A percentile compares a stretch with the other conserved stretches of the same genome.
Evolutionary conservation across 1,140 invertebrate species (phyloP).

Genomic region (Dendrolimus punctatus): DNA sequence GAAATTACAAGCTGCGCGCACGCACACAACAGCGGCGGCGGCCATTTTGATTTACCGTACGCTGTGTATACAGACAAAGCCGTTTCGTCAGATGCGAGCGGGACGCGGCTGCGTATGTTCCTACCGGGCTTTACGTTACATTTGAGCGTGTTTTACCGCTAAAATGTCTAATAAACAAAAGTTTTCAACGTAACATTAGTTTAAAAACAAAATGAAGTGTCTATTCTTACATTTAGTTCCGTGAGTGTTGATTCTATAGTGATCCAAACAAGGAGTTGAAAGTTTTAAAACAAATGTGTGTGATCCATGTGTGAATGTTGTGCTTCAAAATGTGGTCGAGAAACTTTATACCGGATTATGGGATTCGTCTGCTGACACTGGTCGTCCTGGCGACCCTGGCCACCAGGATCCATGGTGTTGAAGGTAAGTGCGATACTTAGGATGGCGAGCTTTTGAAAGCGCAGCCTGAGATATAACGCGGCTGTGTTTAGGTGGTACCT

Average conservation of each 20-base stretch:
- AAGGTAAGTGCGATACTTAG: constrained; percentile 49
- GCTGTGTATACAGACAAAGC: constrained; percentile 68
- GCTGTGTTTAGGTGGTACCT: constrained; percentile 33
- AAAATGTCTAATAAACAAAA: constrained; percentile 57
- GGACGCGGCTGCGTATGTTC: constrained; percentile 67
- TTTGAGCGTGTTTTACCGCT: constrained; percentile 65
- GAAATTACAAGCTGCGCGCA: constrained; percentile 41
- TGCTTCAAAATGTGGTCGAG: constrained; percentile 69
- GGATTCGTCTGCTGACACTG: constrained; percentile 56
- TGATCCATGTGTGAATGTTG: constrained; percentile 69
- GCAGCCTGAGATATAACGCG: constrained; percentile 35
- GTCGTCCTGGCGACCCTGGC: constrained; percentile 45
- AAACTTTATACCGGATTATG: constrained; percentile 71
- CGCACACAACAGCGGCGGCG: constrained; percentile 47
- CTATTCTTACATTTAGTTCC: constrained; percentile 67
- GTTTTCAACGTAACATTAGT: constrained; percentile 59
- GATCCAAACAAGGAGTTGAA: constrained; percentile 51
- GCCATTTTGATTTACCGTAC: constrained; percentile 70
- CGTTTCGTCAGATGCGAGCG: constrained; percentile 60
- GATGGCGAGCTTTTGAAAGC: constrained; percentile 63
- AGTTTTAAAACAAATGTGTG: constrained; percentile 69
- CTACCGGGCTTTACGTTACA: constrained; percentile 51
- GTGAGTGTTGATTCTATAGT: constrained; percentile 63
- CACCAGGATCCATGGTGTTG: constrained; percentile 49
- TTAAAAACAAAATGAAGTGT: constrained; percentile 70